Evolutionary conservation across 1,140 invertebrate genomes (phyloP).

Genomic region (Drosophila arizonae): DNA sequence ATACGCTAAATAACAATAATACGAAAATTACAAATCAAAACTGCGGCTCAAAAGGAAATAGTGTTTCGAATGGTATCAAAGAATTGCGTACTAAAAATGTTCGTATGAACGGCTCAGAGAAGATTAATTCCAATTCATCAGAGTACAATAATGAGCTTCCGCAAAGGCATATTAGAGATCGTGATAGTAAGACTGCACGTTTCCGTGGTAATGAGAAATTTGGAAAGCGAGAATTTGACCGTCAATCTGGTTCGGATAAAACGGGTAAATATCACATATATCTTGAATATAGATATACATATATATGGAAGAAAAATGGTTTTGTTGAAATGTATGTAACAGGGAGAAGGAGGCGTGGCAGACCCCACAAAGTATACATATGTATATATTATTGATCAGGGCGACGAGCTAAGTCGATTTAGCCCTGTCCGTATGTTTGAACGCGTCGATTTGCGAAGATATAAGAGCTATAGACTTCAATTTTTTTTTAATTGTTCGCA

Average conservation of each 20-base stretch:
- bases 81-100: slow-evolving; percentile 87
- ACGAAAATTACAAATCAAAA: slow-evolving; percentile 15
- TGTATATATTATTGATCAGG: too few species aligned
- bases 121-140: slow-evolving; percentile 83
- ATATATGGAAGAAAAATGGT: too few species aligned
- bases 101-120: slow-evolving; percentile 84
- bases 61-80: slow-evolving; percentile 61
- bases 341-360: too few species aligned
- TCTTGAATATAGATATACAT: background rate
- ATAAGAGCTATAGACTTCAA: too few species aligned
- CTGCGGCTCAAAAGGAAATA: slow-evolving; percentile 38
- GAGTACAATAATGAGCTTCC: slow-evolving; percentile 83
- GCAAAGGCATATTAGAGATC: slow-evolving; percentile 65
- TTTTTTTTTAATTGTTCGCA: too few species aligned
- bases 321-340: too few species aligned
- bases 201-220: slow-evolving; percentile 85
- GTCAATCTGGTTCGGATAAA: slow-evolving; percentile 96
- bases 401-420: too few species aligned
- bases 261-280: slow-evolving; percentile 86
- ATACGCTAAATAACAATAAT: slow-evolving; percentile 77
- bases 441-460: too few species aligned
- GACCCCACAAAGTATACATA: too few species aligned
- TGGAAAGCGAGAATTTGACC: slow-evolving; percentile 95
- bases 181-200: slow-evolving; percentile 72
- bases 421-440: too few species aligned